Base-by-base conservation (phyloP, 2,888 invertebrate species). In the Chalcosyrphus nemorum region DNA sequence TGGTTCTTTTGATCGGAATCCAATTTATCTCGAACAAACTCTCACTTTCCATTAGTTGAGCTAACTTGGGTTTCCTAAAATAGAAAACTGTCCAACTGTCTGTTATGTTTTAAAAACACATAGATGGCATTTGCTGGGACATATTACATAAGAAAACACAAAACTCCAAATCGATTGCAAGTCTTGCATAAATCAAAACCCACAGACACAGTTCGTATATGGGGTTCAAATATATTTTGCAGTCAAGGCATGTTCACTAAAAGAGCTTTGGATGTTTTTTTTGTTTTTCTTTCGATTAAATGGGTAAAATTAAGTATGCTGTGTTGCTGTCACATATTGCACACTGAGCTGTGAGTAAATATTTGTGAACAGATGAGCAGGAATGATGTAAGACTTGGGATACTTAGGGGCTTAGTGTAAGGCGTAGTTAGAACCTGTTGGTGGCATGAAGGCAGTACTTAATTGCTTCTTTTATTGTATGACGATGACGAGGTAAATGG, bases 381-480 rank as follows among this genome's bases (percentile, higher is more conserved):
- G n/a, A 32, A 61, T 72, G 72, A 72, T 54, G 72, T 54, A 72
- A 74, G 32, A 13, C 24, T 9, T 35, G 21, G n/a, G 17, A 15
- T 13, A 47, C 13, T 35, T 17, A 11, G 50, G 13, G 13, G 15
- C 29, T 29, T 1, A 43, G 15, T 24, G 15, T 43, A 15, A 21
- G 38, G 11, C 32, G 63, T 15, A 54, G 50, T 27, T 71, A 56
- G 27, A 71, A 50, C 57, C 38, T 47, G 59, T 38, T 74, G n/a
- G 2, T 50, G 38, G 50, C 11, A 27, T 50, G n/a, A n/a, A 47
- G 59, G 29, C n/a, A 35, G 29, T 38, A n/a, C n/a, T n/a, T n/a
- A n/a, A n/a, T n/a, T n/a, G n/a, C 27, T 6, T 45, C 29, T 17
- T 43, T 17, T 1, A 29, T 9, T 43, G 13, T 27, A n/a, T 11